Percentiles rank a stretch among this genome's conserved stretches.
phyloP scores from a whole-genome alignment of 2,797 vertebrate genomes.

The Pantherophis alleghaniensis region DNA sequence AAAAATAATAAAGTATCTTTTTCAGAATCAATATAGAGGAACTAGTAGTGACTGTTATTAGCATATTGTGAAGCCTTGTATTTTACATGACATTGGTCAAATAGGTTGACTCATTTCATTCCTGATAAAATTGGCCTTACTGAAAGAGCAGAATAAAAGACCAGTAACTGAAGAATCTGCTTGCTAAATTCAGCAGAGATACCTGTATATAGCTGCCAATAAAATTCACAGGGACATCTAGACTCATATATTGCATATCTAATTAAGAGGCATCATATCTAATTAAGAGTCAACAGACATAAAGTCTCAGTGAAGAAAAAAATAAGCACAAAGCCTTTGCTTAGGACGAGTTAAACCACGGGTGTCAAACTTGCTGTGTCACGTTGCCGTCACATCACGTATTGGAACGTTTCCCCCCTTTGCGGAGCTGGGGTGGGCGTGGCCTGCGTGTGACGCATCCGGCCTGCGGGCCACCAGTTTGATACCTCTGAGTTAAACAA shows the following conservation, averaged over 20 bases:
- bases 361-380: too few relatives aligned
- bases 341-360: not conserved
- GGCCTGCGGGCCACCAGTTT: too few relatives aligned
- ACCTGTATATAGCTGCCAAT: not conserved
- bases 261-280: not conserved
- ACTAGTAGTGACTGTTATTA: not conserved
- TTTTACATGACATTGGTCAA: not conserved
- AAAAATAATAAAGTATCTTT: not conserved
- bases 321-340: not conserved
- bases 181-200: not conserved
- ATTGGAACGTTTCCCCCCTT: too few relatives aligned
- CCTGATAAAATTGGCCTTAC: not conserved
- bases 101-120: not conserved
- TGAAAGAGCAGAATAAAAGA: not conserved
- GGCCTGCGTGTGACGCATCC: too few relatives aligned
- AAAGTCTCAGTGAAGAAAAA: not conserved
- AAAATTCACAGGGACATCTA: not conserved
- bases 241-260: not conserved
- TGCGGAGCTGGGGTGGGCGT: too few relatives aligned
- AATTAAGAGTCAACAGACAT: not conserved
- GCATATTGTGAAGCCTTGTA: not conserved
- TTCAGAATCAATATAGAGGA: not conserved
- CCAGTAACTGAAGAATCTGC: not conserved
- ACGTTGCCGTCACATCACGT: too few relatives aligned
- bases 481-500: not conserved